Evolutionary conservation across 1,140 invertebrate genomes (phyloP).

Genomic region (Chrysopa pallens): DNA sequence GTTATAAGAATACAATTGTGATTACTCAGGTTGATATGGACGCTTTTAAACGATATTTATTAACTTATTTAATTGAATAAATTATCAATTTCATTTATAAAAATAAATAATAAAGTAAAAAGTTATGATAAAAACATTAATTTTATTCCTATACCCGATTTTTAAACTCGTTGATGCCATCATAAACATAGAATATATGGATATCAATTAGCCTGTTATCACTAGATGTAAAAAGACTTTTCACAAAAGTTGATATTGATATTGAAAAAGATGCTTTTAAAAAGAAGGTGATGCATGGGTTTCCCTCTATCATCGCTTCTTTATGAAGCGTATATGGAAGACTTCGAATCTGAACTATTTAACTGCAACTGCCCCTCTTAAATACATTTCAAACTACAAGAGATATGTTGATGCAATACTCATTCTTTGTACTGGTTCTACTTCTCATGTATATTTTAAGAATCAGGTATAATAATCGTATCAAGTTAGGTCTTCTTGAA

Average conservation of each 20-base stretch:
- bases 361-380: too few relatives aligned
- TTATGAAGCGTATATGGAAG: too few relatives aligned
- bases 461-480: too few relatives aligned
- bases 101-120: background rate
- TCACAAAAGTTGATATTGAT: background rate
- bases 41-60: background rate
- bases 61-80: background rate
- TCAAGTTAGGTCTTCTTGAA: too few relatives aligned
- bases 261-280: too few relatives aligned
- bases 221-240: background rate
- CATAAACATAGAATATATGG: background rate
- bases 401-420: too few relatives aligned
- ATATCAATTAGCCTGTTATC: background rate
- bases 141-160: background rate
- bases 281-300: too few relatives aligned
- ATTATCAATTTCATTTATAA: background rate
- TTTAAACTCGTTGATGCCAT: background rate
- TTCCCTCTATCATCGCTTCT: too few relatives aligned
- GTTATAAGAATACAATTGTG: background rate
- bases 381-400: too few relatives aligned
- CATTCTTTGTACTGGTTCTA: too few relatives aligned
- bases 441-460: too few relatives aligned
- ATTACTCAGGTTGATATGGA: background rate
- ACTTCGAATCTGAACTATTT: too few relatives aligned
- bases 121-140: background rate